These are phyloP conservation scores for Stigmatopora argus DNA, from an alignment of 2,113 vertebrate species.

Conservation along the genomic window DNA sequence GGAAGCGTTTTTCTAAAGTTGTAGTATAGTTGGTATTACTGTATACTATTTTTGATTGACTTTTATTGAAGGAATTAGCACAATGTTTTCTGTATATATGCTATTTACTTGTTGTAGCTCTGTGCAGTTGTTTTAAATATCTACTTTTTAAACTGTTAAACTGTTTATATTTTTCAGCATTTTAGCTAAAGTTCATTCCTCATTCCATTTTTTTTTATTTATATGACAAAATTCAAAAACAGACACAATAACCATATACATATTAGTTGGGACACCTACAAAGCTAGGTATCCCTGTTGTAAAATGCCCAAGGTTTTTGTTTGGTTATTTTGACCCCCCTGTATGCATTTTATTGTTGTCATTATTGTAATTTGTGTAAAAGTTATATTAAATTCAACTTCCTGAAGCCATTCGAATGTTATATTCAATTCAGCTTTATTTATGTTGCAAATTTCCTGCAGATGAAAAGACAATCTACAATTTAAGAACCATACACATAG, in stretches of 20 bases:
- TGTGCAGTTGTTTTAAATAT: neutral
- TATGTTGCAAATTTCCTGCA: too few species aligned
- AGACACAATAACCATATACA: too few species aligned
- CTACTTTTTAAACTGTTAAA: neutral
- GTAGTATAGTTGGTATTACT: neutral
- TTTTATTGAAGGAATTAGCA: neutral
- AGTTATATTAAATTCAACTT: neutral
- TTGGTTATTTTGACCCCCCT: neutral
- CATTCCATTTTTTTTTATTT: neutral
- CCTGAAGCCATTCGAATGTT: neutral
- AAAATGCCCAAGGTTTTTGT: neutral
- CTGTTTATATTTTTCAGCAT: neutral
- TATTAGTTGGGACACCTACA: neutral
- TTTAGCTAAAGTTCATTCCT: neutral
- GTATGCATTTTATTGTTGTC: neutral
- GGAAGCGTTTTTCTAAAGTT: conserved; percentile 48
- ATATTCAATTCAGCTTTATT: neutral
- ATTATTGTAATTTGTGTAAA: neutral
- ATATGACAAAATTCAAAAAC: neutral
- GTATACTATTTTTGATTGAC: neutral
- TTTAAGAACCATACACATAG: too few species aligned
- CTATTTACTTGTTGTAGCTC: neutral
- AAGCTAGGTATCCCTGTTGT: neutral
- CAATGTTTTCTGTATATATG: neutral
- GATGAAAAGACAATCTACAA: too few species aligned